phyloP scores from a whole-genome alignment of 2,797 vertebrate species.

The Cuculus canorus region DNA sequence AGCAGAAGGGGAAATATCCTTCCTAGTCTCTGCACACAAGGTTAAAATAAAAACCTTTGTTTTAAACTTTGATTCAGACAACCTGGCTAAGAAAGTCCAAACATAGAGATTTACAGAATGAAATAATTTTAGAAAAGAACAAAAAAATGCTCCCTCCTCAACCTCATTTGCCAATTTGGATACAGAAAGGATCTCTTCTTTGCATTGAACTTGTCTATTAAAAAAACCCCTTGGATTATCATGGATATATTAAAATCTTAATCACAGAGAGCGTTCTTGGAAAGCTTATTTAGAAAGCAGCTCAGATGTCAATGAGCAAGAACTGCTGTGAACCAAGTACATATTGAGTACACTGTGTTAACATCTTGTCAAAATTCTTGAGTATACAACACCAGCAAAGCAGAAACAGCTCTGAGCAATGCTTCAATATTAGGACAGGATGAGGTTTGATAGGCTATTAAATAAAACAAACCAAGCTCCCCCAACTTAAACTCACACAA shows the following conservation, averaged over 20 bases:
- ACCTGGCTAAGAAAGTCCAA: not conserved
- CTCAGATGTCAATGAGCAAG: not conserved
- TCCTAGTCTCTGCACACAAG: not conserved
- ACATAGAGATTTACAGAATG: not conserved
- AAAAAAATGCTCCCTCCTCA: not conserved
- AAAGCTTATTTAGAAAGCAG: not conserved
- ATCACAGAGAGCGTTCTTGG: not conserved
- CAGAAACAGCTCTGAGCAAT: slow-evolving; percentile 26
- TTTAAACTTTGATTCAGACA: not conserved
- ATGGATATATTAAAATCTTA: not conserved
- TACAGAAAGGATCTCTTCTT: not conserved
- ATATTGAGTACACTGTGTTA: not conserved
- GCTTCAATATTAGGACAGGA: not conserved
- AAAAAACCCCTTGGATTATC: not conserved
- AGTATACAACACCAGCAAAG: not conserved
- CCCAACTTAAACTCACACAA: slow-evolving; percentile 12
- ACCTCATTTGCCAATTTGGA: not conserved
- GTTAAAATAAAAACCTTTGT: not conserved
- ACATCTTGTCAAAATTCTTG: slow-evolving; percentile 14
- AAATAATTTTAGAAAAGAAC: not conserved
- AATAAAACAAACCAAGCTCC: slow-evolving; percentile 4
- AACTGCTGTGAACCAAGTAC: not conserved
- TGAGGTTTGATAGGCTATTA: slow-evolving; percentile 25
- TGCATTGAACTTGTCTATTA: not conserved
- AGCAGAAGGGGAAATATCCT: not conserved